Conservation (phyloP, 1,140 invertebrate genomes). For the Pomacea maculata region DNA sequence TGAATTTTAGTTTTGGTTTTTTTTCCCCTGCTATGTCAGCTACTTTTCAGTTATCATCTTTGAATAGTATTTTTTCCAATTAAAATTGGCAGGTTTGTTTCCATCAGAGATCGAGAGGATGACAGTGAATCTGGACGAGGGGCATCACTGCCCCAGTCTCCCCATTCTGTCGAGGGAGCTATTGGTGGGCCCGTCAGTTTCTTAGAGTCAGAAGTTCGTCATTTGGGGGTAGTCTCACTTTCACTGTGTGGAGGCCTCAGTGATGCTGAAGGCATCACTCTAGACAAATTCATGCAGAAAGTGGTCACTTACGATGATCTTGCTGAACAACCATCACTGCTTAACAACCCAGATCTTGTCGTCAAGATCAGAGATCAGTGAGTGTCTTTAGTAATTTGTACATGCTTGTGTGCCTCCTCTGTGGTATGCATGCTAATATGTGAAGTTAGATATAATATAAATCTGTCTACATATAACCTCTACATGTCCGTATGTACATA, state of each 20-base stretch:
- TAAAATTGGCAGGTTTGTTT: slow-evolving; percentile 25
- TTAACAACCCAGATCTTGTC: slow-evolving; percentile 86
- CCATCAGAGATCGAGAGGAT: slow-evolving; percentile 73
- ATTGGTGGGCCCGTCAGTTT: slow-evolving; percentile 60
- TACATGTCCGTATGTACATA: too few species aligned
- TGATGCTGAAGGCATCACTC: slow-evolving; percentile 66
- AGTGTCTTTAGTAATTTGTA: slow-evolving; percentile 35
- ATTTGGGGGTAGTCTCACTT: slow-evolving; percentile 64
- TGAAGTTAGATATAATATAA: too few species aligned
- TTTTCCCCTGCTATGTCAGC: too few species aligned
- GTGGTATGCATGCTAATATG: neutral
- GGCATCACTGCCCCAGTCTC: slow-evolving; percentile 91
- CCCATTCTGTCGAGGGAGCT: slow-evolving; percentile 85
- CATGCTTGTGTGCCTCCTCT: slow-evolving; percentile 1
- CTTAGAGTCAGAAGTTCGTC: slow-evolving; percentile 64
- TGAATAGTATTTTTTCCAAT: neutral
- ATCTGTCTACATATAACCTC: too few species aligned
- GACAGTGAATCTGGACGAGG: slow-evolving; percentile 96
- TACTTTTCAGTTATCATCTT: too few species aligned
- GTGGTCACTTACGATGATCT: slow-evolving; percentile 86
- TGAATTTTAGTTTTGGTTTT: too few species aligned
- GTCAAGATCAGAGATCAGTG: slow-evolving; percentile 87
- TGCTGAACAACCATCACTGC: slow-evolving; percentile 75
- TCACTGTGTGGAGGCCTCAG: slow-evolving; percentile 84
- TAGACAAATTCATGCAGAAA: slow-evolving; percentile 77